Evolutionary conservation across 2,888 invertebrate species (phyloP), one percentile per base, ranked within the genome.

Genomic region (Silvanus unidentatus): DNA sequence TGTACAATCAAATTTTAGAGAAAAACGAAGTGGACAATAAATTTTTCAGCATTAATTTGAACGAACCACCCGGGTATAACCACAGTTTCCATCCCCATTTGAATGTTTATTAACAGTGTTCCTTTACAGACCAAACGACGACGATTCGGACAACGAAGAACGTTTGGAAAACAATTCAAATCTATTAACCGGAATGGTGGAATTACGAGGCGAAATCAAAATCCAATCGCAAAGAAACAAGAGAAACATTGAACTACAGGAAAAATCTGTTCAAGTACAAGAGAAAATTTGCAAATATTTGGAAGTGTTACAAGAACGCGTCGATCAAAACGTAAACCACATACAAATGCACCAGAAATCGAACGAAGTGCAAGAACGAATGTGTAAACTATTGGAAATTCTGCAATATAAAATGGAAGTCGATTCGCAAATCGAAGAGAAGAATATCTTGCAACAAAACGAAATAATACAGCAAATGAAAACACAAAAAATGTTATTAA

Each of bases 381-480:
- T 32, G n/a, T 11, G 32, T 12, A 32, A 32, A 32, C n/a, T 11
- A 11, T 32, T 32, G 32, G 10, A 3, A 9, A 11, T 9, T 4
- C 3, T 32, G 4, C 32, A 32, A 32, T 4, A 32, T 4, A 32
- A 9, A 11, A 42, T 54, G 10, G 54, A 50, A 6, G 39, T 42
- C 4, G 34, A 49, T 0, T 39, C 44, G 1, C 40, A 46, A 16
- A 46, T 47, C 11, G 48, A 54, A 35, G 37, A 44, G 15, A 45
- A 49, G n/a, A 41, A 47, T 32, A 43, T 48, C 40, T 43, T 43
- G 16, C 51, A 55, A 38, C 52, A 55, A 16, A 46, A 51, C 6
- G 54, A 53, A 40, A 46, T 52, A 5, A 49, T 52, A 6, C 45
- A 52, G 16, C 54, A 54, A 40, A 52, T 52, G 51, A 53, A 48